Evolutionary conservation across 2,888 invertebrate genomes (phyloP), one percentile per base, ranked within the genome.

Genomic region (Drosophila stalkeri): DNA sequence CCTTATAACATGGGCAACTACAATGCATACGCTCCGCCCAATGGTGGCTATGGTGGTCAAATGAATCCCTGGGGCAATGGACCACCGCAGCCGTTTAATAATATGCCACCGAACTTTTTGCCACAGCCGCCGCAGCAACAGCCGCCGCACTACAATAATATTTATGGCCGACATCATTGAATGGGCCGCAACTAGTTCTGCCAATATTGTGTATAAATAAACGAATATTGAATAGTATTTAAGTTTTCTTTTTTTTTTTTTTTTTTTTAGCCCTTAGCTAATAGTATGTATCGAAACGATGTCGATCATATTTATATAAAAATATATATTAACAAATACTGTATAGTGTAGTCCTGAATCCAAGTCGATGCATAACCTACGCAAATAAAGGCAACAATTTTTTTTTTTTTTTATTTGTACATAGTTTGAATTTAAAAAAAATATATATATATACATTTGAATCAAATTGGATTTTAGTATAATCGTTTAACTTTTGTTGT

Each of bases 121-220:
- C 72, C 80, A 6, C 81, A 74, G 23, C 83, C 76, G 33, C 82
- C 66, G 35, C 77, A 54, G 14, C 81, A 63, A 18, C 74, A 65
- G 20, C 71, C 31, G 37, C 70, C 76, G 39, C 80, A 84, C 61
- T 82, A 81, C 46, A 90, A 82, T 56, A 91, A 86, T 67, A 83
- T 91, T 77, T 91, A 76, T 57, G 84, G 87, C 1, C 75, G 67
- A 0, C 80, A 72, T 41, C 62, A 83, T 2, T 60, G 46, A 39
- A 16, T 46, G 35, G 12, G 35, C 33, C 52, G 37, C 23, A 37
- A 23, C 7, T 8, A 18, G 20, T n/a, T 12, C 27, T n/a, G 55
- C 55, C 55, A 41, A 41, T 12, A 2, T 8, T 31, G 27, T 43
- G 27, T 55, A 23, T 18, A 43, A 44, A 47, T 75, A 57, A 60